Percentiles rank a stretch among this genome's conserved stretches.
Evolutionary conservation across 2,888 invertebrate species (phyloP).

Genomic region (Eurytoma californica): DNA sequence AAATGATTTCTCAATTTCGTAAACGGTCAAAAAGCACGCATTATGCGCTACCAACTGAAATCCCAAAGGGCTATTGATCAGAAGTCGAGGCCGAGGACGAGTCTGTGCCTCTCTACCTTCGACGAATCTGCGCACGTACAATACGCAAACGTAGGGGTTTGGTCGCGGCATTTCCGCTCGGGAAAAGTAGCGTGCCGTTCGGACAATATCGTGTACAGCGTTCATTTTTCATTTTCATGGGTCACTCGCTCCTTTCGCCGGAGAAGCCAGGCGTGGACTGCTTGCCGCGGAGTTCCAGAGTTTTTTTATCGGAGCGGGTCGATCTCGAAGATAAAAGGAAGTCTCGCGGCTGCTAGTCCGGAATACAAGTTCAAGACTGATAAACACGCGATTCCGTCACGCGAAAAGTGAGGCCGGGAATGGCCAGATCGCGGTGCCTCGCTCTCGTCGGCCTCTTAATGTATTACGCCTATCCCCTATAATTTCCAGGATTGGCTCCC

Average conservation of each 20-base stretch:
- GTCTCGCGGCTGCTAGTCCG: constrained; percentile 44
- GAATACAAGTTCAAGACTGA: constrained; percentile 57
- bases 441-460: constrained; percentile 5
- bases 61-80: constrained; percentile 37
- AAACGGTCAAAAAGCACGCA: background rate
- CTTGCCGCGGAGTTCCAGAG: constrained; percentile 7
- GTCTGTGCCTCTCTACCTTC: background rate
- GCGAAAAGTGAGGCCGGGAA: constrained; percentile 58
- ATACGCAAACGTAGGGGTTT: background rate
- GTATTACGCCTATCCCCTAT: constrained; percentile 7
- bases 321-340: constrained; percentile 63
- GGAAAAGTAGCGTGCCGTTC: constrained; percentile 60
- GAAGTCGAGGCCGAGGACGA: background rate
- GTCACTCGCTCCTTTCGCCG: constrained; percentile 59
- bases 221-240: constrained; percentile 65
- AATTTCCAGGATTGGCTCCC: background rate
- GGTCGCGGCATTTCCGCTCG: constrained; percentile 46
- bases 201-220: constrained; percentile 61
- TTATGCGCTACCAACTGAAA: constrained; percentile 5
- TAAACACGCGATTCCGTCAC: constrained; percentile 62
- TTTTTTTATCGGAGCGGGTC: constrained; percentile 58
- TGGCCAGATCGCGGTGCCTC: background rate
- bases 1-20: constrained; percentile 19
- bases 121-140: background rate
- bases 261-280: constrained; percentile 27